Percentiles rank a stretch among this genome's conserved stretches.
Conservation (phyloP, 2,797 vertebrate genomes). For the Echeneis naucrates region DNA sequence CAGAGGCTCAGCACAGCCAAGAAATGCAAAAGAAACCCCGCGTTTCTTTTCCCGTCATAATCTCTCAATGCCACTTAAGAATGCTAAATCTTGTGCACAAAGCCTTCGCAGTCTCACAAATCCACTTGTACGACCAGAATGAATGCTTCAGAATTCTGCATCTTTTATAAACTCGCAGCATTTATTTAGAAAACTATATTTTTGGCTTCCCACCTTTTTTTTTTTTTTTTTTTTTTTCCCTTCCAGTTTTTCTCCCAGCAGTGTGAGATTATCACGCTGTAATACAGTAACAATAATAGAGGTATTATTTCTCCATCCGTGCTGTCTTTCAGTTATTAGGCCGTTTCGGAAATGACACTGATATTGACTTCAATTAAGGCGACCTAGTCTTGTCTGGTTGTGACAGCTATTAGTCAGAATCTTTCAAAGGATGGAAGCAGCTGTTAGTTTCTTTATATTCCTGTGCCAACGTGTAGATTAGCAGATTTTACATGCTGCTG, state of each 20-base stretch:
- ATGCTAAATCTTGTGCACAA: constrained; percentile 60
- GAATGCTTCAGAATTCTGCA: constrained; percentile 41
- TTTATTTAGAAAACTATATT: constrained; percentile 25
- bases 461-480: constrained; percentile 44
- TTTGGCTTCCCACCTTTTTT: constrained; percentile 11
- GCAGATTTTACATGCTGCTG: constrained; percentile 6
- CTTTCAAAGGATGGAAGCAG: constrained; percentile 45
- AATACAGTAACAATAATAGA: constrained; percentile 14
- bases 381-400: constrained; percentile 23
- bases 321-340: constrained; percentile 35
- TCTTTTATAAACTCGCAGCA: constrained; percentile 46
- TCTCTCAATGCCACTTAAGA: constrained; percentile 70
- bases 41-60: constrained; percentile 58
- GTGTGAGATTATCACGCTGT: constrained; percentile 19
- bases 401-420: constrained; percentile 46
- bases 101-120: constrained; percentile 59
- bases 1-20: constrained; percentile 41
- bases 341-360: constrained; percentile 34
- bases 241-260: constrained; percentile 5
- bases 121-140: constrained; percentile 59
- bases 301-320: constrained; percentile 19
- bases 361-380: constrained; percentile 33
- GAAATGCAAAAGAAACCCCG: constrained; percentile 54
- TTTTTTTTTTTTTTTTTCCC: neutral
- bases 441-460: constrained; percentile 47